Conservation (phyloP, 2,888 invertebrate species). For the Miltochrista miniata region DNA sequence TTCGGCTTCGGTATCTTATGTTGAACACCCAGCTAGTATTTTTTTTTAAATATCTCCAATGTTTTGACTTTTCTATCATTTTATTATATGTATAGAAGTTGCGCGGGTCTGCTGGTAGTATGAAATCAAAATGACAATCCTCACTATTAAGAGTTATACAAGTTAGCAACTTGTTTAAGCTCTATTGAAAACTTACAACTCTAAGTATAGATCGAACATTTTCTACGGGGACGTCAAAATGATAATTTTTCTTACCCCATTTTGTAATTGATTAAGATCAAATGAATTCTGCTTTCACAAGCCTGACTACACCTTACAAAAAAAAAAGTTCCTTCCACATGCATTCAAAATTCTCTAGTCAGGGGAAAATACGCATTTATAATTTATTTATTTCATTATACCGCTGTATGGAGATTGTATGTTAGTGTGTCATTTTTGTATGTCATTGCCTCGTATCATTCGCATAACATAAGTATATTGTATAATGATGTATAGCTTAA, state of each 20-base stretch:
- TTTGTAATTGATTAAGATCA: neutral
- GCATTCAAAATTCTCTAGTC: conserved; percentile 76
- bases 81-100: too few relatives aligned
- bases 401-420: conserved; percentile 9
- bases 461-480: conserved; percentile 63
- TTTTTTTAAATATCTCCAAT: too few relatives aligned
- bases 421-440: conserved; percentile 2
- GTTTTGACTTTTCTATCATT: too few relatives aligned
- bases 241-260: neutral
- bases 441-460: conserved; percentile 64
- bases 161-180: too few relatives aligned
- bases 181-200: too few relatives aligned
- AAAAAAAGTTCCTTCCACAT: conserved; percentile 33
- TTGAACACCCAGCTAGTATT: too few relatives aligned
- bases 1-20: too few relatives aligned
- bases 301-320: conserved; percentile 39
- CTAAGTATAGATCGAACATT: too few relatives aligned
- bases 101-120: too few relatives aligned
- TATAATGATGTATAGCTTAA: conserved; percentile 60
- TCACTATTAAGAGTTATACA: too few relatives aligned
- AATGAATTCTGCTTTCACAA: conserved; percentile 2
- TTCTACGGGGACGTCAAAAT: too few relatives aligned
- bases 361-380: conserved; percentile 75
- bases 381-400: conserved; percentile 60
- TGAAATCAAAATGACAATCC: too few relatives aligned